These are phyloP conservation scores for Diorhabda elongata DNA, from an alignment of 1,140 invertebrate genomes.

Conservation along the genomic window DNA sequence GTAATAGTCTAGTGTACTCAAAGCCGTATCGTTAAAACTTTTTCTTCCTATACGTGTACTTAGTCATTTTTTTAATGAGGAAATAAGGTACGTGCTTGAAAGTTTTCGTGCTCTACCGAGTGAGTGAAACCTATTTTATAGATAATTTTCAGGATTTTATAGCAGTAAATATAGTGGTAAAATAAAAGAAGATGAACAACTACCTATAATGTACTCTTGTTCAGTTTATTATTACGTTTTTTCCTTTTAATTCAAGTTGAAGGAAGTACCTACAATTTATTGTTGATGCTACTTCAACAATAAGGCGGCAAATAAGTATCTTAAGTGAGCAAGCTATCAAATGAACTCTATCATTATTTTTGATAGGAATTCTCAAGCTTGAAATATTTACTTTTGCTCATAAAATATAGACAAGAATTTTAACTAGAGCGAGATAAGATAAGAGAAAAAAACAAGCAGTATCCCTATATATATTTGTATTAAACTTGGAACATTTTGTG, in stretches of 20 bases:
- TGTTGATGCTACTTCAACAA: too few relatives aligned
- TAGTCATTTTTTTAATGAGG: conserved; percentile 12
- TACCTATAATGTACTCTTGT: not conserved
- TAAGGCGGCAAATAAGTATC: too few relatives aligned
- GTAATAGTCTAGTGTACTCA: conserved; percentile 31
- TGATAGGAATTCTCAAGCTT: too few relatives aligned
- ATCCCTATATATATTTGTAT: too few relatives aligned
- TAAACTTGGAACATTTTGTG: too few relatives aligned
- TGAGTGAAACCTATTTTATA: not conserved
- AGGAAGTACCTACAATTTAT: too few relatives aligned
- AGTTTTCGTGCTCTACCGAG: not conserved
- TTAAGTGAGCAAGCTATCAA: too few relatives aligned
- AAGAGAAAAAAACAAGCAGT: too few relatives aligned
- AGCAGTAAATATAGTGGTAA: not conserved
- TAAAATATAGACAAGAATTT: too few relatives aligned
- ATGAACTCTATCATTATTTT: too few relatives aligned
- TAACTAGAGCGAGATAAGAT: too few relatives aligned
- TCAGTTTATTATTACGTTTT: not conserved
- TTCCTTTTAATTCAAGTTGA: not conserved
- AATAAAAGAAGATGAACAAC: not conserved
- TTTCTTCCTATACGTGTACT: conserved; percentile 38
- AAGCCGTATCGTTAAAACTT: conserved; percentile 30
- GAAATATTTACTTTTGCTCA: too few relatives aligned
- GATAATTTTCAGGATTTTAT: conserved; percentile 1
- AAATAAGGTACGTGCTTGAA: not conserved